phyloP scores from a whole-genome alignment of 1,140 invertebrate species.

The Antheraea pernyi region DNA sequence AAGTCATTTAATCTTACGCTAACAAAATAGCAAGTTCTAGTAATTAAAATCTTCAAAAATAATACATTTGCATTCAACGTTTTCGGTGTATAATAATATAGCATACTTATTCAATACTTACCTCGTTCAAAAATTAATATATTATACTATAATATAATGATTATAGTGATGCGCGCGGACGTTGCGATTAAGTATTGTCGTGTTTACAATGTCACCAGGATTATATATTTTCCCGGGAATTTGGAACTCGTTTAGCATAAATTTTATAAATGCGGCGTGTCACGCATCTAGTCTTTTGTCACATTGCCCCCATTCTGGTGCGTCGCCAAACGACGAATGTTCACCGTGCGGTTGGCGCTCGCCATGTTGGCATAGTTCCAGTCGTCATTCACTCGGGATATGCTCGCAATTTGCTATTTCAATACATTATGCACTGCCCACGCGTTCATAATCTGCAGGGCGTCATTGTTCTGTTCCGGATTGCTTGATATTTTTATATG shows the following conservation, averaged over 20 bases:
- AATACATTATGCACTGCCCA: slow-evolving; percentile 42
- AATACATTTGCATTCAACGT: no score
- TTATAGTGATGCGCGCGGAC: no score
- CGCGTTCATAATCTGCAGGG: slow-evolving; percentile 22
- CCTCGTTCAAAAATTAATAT: no score
- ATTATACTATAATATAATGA: no score
- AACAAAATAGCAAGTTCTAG: no score
- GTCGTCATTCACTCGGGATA: slow-evolving; percentile 50
- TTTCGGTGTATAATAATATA: no score
- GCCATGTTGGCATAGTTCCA: slow-evolving; percentile 43
- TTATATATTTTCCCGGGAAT: slow-evolving; percentile 1
- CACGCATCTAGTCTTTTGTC: slow-evolving; percentile 39
- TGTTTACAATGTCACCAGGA: no score
- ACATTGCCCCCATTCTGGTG: slow-evolving; percentile 54
- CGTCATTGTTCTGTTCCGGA: slow-evolving; percentile 58
- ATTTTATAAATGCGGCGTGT: slow-evolving; percentile 26
- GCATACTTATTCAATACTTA: no score
- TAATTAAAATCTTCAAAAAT: no score
- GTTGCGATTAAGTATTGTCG: no score
- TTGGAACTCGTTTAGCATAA: slow-evolving; percentile 6
- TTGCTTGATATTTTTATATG: slow-evolving; percentile 8
- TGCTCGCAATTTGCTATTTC: slow-evolving; percentile 25
- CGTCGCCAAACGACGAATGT: slow-evolving; percentile 45
- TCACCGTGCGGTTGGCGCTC: slow-evolving; percentile 27
- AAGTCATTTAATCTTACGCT: no score